These are phyloP conservation scores for Atopsyche davidsoni DNA, from an alignment of 1,140 invertebrate species.

Conservation along the genomic window DNA sequence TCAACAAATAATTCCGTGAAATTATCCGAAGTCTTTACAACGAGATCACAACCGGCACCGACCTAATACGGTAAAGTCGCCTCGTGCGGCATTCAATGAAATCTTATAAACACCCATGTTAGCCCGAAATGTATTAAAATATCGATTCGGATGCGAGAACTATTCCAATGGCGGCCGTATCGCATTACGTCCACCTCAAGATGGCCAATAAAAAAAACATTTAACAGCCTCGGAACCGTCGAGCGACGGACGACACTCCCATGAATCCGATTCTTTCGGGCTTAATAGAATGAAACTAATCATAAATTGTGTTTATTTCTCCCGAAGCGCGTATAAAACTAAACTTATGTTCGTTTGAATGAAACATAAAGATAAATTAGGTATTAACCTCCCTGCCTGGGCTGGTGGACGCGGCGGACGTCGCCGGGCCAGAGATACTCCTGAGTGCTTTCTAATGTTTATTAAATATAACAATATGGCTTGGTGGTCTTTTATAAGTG, in stretches of 20 bases:
- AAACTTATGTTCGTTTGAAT: constrained; percentile 28
- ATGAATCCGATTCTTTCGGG: background rate
- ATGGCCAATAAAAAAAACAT: constrained; percentile 14
- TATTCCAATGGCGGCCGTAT: constrained; percentile 1
- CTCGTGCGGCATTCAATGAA: too few relatives aligned
- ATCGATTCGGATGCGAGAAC: background rate
- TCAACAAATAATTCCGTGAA: too few relatives aligned
- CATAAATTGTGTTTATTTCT: constrained; percentile 27
- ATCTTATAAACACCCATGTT: too few relatives aligned
- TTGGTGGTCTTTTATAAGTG: constrained; percentile 1
- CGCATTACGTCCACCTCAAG: constrained; percentile 5
- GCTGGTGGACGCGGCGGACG: too few relatives aligned
- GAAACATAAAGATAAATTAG: constrained; percentile 26
- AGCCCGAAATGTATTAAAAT: too few relatives aligned
- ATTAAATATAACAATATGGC: constrained; percentile 16
- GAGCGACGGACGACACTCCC: constrained; percentile 2
- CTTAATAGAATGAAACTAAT: constrained; percentile 26
- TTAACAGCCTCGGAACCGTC: constrained; percentile 18
- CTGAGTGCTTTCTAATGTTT: constrained; percentile 23
- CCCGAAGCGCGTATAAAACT: constrained; percentile 27
- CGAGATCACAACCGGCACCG: too few relatives aligned
- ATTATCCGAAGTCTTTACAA: too few relatives aligned
- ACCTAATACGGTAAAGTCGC: too few relatives aligned
- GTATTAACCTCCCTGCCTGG: constrained; percentile 12
- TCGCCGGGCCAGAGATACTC: too few relatives aligned